A percentile compares a stretch with the other conserved stretches of the same genome.
These are phyloP conservation scores for Calyptommatus sinebrachiatus DNA, from an alignment of 2,113 vertebrate species.

Conservation along the genomic window DNA sequence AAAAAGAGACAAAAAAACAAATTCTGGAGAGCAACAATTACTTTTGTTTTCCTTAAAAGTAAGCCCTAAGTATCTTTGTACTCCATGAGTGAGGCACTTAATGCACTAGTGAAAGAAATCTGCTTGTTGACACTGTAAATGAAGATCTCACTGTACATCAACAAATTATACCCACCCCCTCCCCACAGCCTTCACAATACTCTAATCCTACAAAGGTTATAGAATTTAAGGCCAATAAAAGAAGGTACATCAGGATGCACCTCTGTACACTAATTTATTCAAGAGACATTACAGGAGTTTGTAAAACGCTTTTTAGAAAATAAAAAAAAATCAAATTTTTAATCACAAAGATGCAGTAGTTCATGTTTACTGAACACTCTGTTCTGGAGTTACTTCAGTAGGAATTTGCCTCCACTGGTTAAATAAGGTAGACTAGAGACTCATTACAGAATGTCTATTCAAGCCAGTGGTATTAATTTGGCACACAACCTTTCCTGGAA, in stretches of 20 bases:
- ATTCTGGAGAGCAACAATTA: not conserved
- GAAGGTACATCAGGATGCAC: not conserved
- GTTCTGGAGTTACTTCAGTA: constrained; percentile 4
- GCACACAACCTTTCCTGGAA: not conserved
- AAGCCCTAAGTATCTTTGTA: not conserved
- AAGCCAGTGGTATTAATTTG: not conserved
- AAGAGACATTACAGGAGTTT: not conserved
- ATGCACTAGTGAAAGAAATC: not conserved
- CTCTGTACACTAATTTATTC: not conserved
- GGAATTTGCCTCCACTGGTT: not conserved
- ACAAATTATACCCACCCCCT: not conserved
- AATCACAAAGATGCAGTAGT: not conserved
- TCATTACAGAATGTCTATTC: not conserved
- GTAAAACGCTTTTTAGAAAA: not conserved
- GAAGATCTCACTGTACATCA: not conserved
- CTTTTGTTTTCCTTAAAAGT: not conserved
- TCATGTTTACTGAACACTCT: not conserved
- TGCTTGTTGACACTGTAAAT: not conserved
- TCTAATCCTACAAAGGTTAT: not conserved
- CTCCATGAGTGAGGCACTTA: too few species aligned
- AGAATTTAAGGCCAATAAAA: not conserved
- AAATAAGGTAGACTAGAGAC: not conserved
- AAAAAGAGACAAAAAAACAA: not conserved
- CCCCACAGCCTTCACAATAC: not conserved
- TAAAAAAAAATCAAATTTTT: not conserved